Conservation (phyloP, 92 coral and sea anemone genomes). For the Umimayanthus kanabou region DNA sequence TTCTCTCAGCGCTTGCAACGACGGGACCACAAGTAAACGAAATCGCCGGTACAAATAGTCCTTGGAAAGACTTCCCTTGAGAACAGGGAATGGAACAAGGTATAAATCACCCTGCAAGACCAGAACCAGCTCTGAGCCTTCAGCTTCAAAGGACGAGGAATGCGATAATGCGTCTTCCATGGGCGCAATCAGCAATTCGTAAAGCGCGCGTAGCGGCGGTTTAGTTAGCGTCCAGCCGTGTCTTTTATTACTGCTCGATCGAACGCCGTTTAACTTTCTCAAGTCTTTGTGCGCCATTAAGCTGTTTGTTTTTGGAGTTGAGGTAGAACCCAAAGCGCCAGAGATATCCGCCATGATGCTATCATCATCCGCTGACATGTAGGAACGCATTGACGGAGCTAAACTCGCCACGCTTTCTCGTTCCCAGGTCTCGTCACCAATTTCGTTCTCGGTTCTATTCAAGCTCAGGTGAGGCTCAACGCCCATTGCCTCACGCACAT, state of each 20-base stretch:
- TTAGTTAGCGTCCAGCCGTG: constrained; percentile 70
- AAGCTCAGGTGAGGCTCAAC: constrained; percentile 93
- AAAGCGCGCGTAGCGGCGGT: constrained; percentile 92
- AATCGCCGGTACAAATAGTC: constrained; percentile 86
- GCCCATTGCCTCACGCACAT: constrained; percentile 94
- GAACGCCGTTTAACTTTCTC: constrained; percentile 90
- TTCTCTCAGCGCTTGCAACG: constrained; percentile 72
- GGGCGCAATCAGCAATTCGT: constrained; percentile 91
- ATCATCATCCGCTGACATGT: constrained; percentile 87
- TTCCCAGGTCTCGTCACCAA: constrained; percentile 77
- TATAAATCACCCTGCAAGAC: constrained; percentile 96
- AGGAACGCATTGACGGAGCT: constrained; percentile 62
- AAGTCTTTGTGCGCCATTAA: constrained; percentile 64
- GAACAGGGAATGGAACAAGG: constrained; percentile 93
- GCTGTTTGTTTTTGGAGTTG: constrained; percentile 66
- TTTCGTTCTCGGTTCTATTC: constrained; percentile 80
- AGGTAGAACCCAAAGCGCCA: constrained; percentile 66
- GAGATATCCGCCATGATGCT: constrained; percentile 76
- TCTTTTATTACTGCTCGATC: constrained; percentile 58
- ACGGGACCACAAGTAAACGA: constrained; percentile 84
- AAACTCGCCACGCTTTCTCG: constrained; percentile 69
- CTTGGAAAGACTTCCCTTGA: constrained; percentile 86
- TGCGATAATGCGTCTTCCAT: constrained; percentile 87
- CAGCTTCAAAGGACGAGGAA: constrained; percentile 83
- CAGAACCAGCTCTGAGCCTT: constrained; percentile 84